Evolutionary conservation across 64 coral and sea anemone genomes (phyloP).

Genomic region (Hydrozoanthus tunicans): DNA sequence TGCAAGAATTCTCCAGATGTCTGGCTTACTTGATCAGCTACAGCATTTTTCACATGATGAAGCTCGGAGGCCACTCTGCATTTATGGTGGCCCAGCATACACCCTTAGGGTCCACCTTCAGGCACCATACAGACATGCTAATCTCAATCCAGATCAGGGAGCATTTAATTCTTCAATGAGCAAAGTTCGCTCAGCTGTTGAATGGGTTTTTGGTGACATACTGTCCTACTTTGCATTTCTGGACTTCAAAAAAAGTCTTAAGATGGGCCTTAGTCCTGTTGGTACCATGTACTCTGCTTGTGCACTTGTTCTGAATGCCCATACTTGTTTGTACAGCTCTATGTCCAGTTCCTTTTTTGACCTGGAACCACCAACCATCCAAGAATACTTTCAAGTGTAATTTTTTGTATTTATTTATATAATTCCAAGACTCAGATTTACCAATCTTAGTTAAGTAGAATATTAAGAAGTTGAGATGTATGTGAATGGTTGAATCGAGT

Average conservation of each 20-base stretch:
- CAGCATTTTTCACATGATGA: background rate
- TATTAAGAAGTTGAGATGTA: background rate
- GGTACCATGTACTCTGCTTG: background rate
- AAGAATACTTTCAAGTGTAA: conserved; percentile 16
- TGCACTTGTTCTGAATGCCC: background rate
- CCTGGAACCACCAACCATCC: background rate
- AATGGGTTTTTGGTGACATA: conserved; percentile 14
- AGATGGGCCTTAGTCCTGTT: background rate
- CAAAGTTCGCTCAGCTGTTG: background rate
- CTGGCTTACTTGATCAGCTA: background rate
- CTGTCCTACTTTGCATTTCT: conserved; percentile 3
- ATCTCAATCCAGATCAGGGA: background rate
- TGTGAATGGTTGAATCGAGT: background rate
- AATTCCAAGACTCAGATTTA: conserved; percentile 1
- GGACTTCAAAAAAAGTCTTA: background rate
- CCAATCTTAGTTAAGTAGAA: background rate
- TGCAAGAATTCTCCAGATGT: conserved; percentile 21
- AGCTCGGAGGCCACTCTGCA: background rate
- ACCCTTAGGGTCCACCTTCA: conserved; percentile 6
- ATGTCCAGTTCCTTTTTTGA: conserved; percentile 7
- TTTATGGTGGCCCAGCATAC: conserved; percentile 4
- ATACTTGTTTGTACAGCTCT: background rate
- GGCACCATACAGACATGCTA: conserved; percentile 9
- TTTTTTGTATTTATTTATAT: background rate
- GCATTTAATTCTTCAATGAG: conserved; percentile 6